Evolutionary conservation across 2,797 vertebrate genomes (phyloP).

Genomic region (Eleutherodactylus coqui): DNA sequence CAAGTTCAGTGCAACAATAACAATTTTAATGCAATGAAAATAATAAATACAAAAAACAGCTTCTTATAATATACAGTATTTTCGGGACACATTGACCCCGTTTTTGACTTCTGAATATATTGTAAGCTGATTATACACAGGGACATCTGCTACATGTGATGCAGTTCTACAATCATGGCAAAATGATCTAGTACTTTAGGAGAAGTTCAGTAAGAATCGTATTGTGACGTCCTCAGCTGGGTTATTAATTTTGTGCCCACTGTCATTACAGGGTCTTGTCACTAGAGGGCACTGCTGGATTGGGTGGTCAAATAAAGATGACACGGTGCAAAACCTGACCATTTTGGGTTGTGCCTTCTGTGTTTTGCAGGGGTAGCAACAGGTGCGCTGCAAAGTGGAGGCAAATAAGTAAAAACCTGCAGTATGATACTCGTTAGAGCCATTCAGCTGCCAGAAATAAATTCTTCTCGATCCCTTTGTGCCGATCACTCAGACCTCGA

Average conservation of each 20-base stretch:
- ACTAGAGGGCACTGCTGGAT: background rate
- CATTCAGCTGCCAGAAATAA: background rate
- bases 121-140: too few relatives aligned
- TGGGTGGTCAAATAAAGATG: background rate
- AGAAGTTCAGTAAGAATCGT: too few relatives aligned
- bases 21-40: too few relatives aligned
- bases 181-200: too few relatives aligned
- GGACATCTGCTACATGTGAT: background rate
- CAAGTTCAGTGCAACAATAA: too few relatives aligned
- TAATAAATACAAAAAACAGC: too few relatives aligned
- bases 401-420: background rate
- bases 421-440: background rate
- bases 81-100: too few relatives aligned
- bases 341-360: background rate
- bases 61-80: too few relatives aligned
- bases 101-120: too few relatives aligned
- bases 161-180: too few relatives aligned
- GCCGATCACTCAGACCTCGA: background rate
- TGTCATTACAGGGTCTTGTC: background rate
- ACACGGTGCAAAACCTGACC: background rate
- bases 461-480: background rate
- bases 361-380: background rate
- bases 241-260: too few relatives aligned
- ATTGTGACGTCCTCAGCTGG: too few relatives aligned
- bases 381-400: background rate